Evolutionary conservation across 2,888 invertebrate genomes (phyloP), one percentile per base, ranked within the genome.

Genomic region (Diplolepis rosae): DNA sequence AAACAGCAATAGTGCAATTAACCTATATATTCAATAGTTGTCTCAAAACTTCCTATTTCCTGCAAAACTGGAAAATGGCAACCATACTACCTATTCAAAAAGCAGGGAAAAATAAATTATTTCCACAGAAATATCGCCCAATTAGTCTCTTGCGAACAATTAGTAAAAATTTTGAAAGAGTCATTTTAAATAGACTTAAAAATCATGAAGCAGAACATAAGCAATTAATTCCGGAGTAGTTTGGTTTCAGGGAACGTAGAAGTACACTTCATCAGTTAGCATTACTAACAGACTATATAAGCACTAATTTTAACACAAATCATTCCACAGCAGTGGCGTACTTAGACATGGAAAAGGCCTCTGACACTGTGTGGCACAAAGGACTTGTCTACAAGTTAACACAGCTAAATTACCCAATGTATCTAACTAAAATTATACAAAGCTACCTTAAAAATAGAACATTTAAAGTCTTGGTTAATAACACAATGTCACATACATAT

Each of bases 81-180:
- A 66, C 42, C 11, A 42, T 76, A 1, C 35, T 70, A 15, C 68
- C 74, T 11, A 67, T 76, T 9, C 48, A 18, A 13, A 76, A 72
- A 65, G 68, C 73, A 0, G 72, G 73, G 1, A 76, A 73, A 68
- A 32, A 48, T 5, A 65, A 50, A 1, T 48, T 48, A 22, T 22
- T 28, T 18, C 69, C 74, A 1, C 18, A 30, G 2, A 77, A 70
- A 42, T 75, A 75, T 18, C 66, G 71, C 22, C 78, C 73, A 0
- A 78, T 76, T 13, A 76, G 75, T 18, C 22, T 78, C 13, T 39
- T 76, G 2, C 24, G 70, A 1, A 76, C 70, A 7, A 5, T 76
- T 9, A 67, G 72, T 13, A 78, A 76, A 56, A 1, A 73, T 1
- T 22, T 66, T 15, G 73, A 77, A 66, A 71, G 68, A 68, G 66